Percentiles rank a stretch among this genome's conserved stretches.
Conservation (phyloP, 2,113 vertebrate species). For the Thunnus maccoyii region DNA sequence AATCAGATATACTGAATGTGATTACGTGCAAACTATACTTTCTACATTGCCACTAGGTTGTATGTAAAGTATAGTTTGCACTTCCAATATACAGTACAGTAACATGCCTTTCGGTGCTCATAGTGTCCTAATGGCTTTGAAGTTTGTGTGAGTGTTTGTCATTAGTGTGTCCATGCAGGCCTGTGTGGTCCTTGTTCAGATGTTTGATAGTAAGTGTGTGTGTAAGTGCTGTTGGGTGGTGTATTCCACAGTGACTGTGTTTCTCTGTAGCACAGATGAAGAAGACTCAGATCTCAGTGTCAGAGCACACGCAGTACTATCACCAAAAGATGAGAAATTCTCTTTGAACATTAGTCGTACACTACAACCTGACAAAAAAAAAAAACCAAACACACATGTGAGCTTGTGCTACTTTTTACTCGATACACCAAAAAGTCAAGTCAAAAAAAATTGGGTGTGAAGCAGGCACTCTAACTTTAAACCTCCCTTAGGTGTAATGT, state of each 20-base stretch:
- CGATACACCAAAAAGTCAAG: not conserved
- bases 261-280: slow-evolving; percentile 23
- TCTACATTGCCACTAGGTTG: too few species aligned
- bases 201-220: slow-evolving; percentile 2
- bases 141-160: not conserved
- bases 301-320: not conserved
- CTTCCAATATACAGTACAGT: too few species aligned
- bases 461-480: not conserved
- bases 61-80: too few species aligned
- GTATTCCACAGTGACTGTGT: slow-evolving; percentile 5
- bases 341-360: slow-evolving; percentile 34
- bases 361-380: not conserved
- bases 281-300: slow-evolving; percentile 31
- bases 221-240: not conserved
- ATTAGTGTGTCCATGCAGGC: not conserved
- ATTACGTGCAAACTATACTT: too few species aligned
- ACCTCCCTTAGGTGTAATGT: not conserved
- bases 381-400: not conserved
- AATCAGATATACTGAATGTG: too few species aligned
- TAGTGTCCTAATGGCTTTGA: not conserved
- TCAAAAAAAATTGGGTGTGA: not conserved
- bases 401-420: slow-evolving; percentile 1
- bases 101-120: not conserved
- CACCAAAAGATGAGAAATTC: slow-evolving; percentile 17
- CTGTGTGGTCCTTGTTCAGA: not conserved